Evolutionary conservation across 2,113 vertebrate genomes (phyloP), one percentile per base, ranked within the genome.

Genomic region (Pseudorasbora parva): DNA sequence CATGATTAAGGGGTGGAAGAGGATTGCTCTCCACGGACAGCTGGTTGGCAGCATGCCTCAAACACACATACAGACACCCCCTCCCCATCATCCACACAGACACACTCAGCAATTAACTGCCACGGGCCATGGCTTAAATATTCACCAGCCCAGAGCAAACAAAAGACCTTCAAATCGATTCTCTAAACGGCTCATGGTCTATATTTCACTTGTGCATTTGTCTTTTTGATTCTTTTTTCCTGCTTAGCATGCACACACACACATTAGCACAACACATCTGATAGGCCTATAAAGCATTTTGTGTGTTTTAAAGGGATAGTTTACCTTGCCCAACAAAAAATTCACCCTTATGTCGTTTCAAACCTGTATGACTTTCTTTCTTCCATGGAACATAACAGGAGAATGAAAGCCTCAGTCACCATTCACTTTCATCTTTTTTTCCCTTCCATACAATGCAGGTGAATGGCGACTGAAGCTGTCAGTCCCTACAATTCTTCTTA

Each of bases 31-130:
- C 83, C 77, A 84, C n/a, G 69, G 94, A 93, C 92, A 92, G 94
- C 94, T 95, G 93, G 94, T 89, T 91, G 91, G 93, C 94, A 94
- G 89, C 73, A 86, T 91, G 91, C 91, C 92, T 90, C 79, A 21
- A 87, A 91, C 89, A 86, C 86, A 83, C 45, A 72, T 68, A 57
- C 84, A 59, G 17, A 41, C 76, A 30, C 57, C 68, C 76, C 54
- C 64, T 23, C 86, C 89, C 85, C 68, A 37, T 81, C 85, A 75
- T 90, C 89, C 90, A 91, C 88, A 88, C 84, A 86, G 69, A 89
- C 84, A 90, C 92, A 91, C 90, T 89, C 88, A 89, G 87, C 92
- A 94, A 93, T 93, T 90, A 91, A 93, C 87, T 91, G 92, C 87
- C 94, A 94, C 89, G 88, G 91, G 91, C 90, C 89, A 79, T 14